A percentile compares a stretch with the other conserved stretches of the same genome.
Evolutionary conservation across 2,888 invertebrate species (phyloP).

Genomic region (Tenthredo scrophulariae): DNA sequence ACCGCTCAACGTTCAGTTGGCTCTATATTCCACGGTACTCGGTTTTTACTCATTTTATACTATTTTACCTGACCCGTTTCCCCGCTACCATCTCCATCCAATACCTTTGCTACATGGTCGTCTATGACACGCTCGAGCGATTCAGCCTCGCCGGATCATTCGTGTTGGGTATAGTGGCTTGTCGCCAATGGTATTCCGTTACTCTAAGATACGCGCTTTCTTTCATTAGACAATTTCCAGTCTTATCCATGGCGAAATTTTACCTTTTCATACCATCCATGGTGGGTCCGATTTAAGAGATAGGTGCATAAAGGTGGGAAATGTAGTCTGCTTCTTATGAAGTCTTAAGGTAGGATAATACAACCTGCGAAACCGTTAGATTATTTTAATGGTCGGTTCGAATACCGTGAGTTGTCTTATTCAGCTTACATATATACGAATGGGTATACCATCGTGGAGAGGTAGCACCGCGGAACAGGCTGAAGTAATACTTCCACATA

Average conservation of each 20-base stretch:
- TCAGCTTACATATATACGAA: neutral
- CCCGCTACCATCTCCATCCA: too few relatives aligned
- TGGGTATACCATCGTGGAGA: neutral
- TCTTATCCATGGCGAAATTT: neutral
- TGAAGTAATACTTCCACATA: slow-evolving; percentile 1
- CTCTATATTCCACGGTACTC: neutral
- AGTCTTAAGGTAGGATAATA: neutral
- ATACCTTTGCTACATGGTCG: neutral
- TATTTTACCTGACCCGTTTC: neutral
- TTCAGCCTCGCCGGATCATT: too few relatives aligned
- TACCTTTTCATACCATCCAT: too few relatives aligned
- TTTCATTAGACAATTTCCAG: neutral
- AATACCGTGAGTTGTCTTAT: neutral
- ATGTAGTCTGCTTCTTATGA: too few relatives aligned
- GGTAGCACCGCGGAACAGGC: neutral
- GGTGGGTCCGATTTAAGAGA: too few relatives aligned
- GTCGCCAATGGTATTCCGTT: slow-evolving; percentile 28
- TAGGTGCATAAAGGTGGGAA: neutral
- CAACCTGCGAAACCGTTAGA: slow-evolving; percentile 25
- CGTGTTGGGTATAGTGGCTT: neutral
- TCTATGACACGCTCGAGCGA: slow-evolving; percentile 24
- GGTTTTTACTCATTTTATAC: neutral
- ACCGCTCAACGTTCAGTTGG: neutral
- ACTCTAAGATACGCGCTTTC: neutral
- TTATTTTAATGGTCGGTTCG: slow-evolving; percentile 17